Conservation (phyloP, 2,113 vertebrate genomes). For the Hyperoodon ampullatus region DNA sequence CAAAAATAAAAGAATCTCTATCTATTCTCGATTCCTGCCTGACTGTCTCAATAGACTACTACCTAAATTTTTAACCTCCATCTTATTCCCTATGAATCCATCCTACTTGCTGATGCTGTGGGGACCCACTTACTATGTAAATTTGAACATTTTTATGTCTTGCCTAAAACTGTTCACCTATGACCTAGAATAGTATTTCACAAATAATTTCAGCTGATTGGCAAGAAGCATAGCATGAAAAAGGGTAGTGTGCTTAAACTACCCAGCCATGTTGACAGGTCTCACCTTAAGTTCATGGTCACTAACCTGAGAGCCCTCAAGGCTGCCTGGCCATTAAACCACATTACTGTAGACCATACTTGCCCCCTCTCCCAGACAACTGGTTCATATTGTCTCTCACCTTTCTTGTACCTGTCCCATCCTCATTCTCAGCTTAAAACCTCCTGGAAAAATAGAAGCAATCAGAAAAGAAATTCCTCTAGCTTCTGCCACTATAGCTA, state of each 20-base stretch:
- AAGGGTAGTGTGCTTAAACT: neutral
- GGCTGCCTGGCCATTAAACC: neutral
- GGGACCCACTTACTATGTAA: neutral
- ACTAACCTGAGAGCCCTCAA: neutral
- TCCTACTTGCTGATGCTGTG: neutral
- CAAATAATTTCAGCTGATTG: neutral
- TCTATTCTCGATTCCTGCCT: neutral
- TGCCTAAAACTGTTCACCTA: neutral
- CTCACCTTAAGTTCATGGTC: neutral
- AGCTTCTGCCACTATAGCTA: accelerated
- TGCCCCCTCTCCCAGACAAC: neutral
- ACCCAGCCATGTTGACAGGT: neutral
- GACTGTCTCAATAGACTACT: neutral
- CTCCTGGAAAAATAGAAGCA: neutral
- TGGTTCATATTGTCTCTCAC: neutral
- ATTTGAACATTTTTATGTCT: neutral
- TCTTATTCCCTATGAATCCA: neutral
- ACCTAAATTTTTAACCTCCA: neutral
- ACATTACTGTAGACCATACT: neutral
- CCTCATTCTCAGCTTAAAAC: neutral
- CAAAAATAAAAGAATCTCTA: neutral
- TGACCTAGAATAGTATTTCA: neutral
- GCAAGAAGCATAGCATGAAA: neutral
- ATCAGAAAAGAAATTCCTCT: neutral
- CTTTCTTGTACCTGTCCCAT: neutral